Percentiles rank a stretch among this genome's conserved stretches.
Conservation (phyloP, 2,113 vertebrate genomes). For the Mesitornis unicolor region DNA sequence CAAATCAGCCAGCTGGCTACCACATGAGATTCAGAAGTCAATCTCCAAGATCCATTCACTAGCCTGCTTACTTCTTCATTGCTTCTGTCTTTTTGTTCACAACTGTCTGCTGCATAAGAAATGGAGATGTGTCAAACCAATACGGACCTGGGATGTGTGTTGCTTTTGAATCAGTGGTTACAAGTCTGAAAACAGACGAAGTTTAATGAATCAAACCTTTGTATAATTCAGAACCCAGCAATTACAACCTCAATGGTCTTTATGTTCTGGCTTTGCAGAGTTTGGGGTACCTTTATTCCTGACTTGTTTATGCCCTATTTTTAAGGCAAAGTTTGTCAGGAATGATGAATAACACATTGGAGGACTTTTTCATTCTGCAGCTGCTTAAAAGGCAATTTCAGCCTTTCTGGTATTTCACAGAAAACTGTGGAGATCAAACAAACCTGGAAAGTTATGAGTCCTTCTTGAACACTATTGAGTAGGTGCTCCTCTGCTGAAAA, state of each 20-base stretch:
- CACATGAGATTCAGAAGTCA: not conserved
- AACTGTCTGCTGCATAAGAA: conserved; percentile 54
- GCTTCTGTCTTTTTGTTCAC: not conserved
- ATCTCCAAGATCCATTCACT: not conserved
- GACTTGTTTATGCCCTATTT: not conserved
- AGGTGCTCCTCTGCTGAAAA: conserved; percentile 75
- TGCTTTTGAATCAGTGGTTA: conserved; percentile 71
- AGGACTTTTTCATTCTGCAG: conserved; percentile 74
- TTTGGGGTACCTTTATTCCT: not conserved
- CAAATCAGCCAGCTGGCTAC: not conserved
- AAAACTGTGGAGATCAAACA: conserved; percentile 73
- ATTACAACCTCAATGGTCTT: conserved; percentile 70
- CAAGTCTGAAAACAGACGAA: conserved; percentile 70
- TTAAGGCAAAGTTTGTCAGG: conserved; percentile 74
- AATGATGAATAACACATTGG: conserved; percentile 66
- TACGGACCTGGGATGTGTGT: conserved; percentile 65
- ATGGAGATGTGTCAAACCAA: conserved; percentile 81
- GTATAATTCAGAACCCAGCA: conserved; percentile 71
- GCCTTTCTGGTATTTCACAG: no score
- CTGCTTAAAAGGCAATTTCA: no score
- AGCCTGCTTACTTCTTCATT: not conserved
- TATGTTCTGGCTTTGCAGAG: not conserved
- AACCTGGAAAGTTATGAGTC: conserved; percentile 71
- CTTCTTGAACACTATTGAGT: conserved; percentile 67
- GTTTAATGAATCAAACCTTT: conserved; percentile 64